Evolutionary conservation across 2,888 invertebrate genomes (phyloP), one percentile per base, ranked within the genome.

Genomic region (Rhodophaea formosa): DNA sequence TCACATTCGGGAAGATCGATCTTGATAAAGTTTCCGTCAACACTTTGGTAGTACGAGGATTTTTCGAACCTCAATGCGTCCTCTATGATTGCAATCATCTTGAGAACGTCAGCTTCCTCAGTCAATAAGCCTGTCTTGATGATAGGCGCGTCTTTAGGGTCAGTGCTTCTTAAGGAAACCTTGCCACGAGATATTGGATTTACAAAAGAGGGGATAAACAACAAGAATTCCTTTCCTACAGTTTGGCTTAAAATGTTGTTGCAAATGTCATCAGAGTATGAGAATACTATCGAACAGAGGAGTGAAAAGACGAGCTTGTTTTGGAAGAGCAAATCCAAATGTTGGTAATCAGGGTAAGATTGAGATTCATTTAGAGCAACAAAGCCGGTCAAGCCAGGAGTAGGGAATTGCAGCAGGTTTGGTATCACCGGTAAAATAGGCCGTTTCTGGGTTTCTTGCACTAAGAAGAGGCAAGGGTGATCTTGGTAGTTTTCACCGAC

Each of bases 71-170:
- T 67, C 7, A 78, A 61, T 8, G 70, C 68, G 14, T 79, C 72
- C 59, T 80, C 71, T 0, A 92, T 64, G 1, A 81, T 89, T 39
- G 75, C 70, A 0, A 82, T 68, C 42, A 91, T 66, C 0, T 81
- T 84, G 0, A 86, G 74, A 0, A 91, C 65, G 69, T 95, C 94
- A n/a, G 82, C 69, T 8, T 82, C 75, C 3, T 92, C 83, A 0
- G 84, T 77, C 35, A 94, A 82, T 69, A 94, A 94, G 59, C 93
- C 93, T 0, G 93, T 83, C 57, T 92, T 82, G 39, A 95, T 92
- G 32, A 88, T 64, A 0, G 95, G 95, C 32, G 86, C 80, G 6
- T 93, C 91, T 3, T 72, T 67, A 0, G 94, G 93, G 69, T 94
- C 79, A 0, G 69, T 63, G 6, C 91, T 92, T 47, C 80, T 80